Percentiles rank a stretch among this genome's conserved stretches.
Evolutionary conservation across 2,797 vertebrate genomes (phyloP).

Genomic region (Myotis vivesi): DNA sequence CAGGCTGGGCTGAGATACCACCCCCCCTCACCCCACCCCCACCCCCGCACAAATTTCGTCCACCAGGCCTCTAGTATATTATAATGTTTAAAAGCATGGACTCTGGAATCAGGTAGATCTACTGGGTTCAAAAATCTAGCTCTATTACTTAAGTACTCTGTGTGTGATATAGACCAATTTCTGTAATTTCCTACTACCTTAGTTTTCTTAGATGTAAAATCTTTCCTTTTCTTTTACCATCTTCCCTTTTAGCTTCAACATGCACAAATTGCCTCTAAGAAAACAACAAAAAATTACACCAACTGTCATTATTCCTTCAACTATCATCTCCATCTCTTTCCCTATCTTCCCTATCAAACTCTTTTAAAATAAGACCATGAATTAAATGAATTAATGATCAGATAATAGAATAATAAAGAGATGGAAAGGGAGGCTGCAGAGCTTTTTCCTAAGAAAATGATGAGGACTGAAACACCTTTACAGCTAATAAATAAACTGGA

Average conservation of each 20-base stretch:
- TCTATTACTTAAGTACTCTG: not conserved
- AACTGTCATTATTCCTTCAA: not conserved
- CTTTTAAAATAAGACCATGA: not conserved
- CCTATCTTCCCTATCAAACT: not conserved
- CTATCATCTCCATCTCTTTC: not conserved
- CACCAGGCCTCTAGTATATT: not conserved
- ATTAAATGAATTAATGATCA: not conserved
- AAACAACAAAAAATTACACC: not conserved
- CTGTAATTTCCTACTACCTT: not conserved
- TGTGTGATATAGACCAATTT: not conserved
- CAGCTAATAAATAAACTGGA: slow-evolving; percentile 7
- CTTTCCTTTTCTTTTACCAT: not conserved
- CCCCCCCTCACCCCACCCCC: too few species aligned
- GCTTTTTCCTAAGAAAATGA: not conserved
- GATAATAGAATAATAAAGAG: not conserved
- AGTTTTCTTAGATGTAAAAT: not conserved
- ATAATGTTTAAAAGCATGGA: not conserved
- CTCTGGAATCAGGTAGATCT: not conserved
- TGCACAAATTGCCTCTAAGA: not conserved
- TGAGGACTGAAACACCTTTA: not conserved
- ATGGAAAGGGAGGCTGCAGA: not conserved
- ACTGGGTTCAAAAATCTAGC: not conserved
- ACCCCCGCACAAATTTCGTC: too few species aligned
- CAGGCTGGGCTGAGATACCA: too few species aligned
- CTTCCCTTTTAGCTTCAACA: not conserved